phyloP scores from a whole-genome alignment of 2,888 invertebrate species.

The Folsomia candida region DNA sequence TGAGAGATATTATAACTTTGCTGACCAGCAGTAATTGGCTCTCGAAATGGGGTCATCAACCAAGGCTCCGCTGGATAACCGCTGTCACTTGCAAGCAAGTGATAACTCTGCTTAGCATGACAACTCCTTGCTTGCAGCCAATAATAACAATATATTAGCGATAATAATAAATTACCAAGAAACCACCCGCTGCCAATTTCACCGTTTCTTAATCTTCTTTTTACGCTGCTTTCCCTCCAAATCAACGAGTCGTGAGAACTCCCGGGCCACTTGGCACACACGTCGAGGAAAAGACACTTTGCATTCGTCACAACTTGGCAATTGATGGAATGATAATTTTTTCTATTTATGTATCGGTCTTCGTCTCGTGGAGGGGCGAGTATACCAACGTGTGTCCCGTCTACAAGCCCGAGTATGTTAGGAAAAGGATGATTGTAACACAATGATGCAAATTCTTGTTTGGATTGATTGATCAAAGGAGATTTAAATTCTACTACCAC shows the following conservation, averaged over 20 bases:
- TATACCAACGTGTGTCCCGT: conserved; percentile 48
- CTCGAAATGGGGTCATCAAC: conserved; percentile 9
- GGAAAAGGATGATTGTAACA: conserved; percentile 43
- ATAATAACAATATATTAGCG: background rate
- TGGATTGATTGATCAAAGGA: background rate
- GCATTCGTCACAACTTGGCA: conserved; percentile 40
- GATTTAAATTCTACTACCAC: too few relatives aligned
- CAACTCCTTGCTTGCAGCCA: too few relatives aligned
- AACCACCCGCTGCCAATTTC: conserved; percentile 24
- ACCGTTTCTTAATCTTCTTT: background rate
- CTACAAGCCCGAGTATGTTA: conserved; percentile 45
- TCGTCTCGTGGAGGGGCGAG: conserved; percentile 35
- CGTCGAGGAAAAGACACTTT: conserved; percentile 29
- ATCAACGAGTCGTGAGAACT: conserved; percentile 44
- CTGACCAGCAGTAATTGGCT: background rate
- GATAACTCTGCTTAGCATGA: background rate
- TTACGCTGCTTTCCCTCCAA: conserved; percentile 26
- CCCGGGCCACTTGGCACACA: conserved; percentile 46
- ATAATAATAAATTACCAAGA: conserved; percentile 24
- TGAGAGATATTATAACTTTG: conserved; percentile 1
- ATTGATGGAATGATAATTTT: conserved; percentile 48
- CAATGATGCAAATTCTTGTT: conserved; percentile 14
- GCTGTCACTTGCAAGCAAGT: conserved; percentile 12
- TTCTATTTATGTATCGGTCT: conserved; percentile 38
- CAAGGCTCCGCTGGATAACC: conserved; percentile 12